Evolutionary conservation across 2,113 vertebrate genomes (phyloP).

Genomic region (Dolichallabes microphthalmus): DNA sequence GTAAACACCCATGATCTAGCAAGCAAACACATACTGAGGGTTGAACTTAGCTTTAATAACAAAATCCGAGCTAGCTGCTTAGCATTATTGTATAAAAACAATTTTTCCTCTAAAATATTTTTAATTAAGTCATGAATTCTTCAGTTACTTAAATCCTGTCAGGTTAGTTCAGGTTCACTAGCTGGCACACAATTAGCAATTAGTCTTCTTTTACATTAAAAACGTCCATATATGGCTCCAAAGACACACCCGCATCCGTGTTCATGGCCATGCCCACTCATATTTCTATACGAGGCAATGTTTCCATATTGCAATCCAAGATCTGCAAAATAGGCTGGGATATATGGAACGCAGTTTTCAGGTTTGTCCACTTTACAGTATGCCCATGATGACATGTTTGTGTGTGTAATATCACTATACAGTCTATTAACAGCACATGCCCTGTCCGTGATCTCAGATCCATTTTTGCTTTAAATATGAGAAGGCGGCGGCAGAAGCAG

Average conservation of each 20-base stretch:
- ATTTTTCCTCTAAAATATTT: background rate
- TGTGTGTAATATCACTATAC: background rate
- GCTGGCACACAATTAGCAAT: background rate
- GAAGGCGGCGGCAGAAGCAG: background rate
- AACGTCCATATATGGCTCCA: background rate
- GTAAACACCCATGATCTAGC: background rate
- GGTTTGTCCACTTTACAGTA: background rate
- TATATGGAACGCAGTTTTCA: background rate
- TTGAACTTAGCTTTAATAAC: background rate
- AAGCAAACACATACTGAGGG: background rate
- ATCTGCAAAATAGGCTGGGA: background rate
- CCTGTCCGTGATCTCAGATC: background rate
- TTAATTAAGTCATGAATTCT: background rate
- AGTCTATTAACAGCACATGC: background rate
- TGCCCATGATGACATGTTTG: background rate
- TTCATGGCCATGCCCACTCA: background rate
- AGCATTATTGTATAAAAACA: background rate
- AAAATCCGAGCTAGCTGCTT: background rate
- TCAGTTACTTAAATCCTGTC: background rate
- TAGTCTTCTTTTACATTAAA: background rate
- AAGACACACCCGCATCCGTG: background rate
- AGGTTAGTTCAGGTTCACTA: background rate
- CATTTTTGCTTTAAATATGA: background rate
- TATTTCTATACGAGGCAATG: background rate
- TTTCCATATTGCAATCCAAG: background rate